Percentiles rank a stretch among this genome's conserved stretches.
phyloP scores from a whole-genome alignment of 2,797 vertebrate genomes.

The Rhinatrema bivittatum region DNA sequence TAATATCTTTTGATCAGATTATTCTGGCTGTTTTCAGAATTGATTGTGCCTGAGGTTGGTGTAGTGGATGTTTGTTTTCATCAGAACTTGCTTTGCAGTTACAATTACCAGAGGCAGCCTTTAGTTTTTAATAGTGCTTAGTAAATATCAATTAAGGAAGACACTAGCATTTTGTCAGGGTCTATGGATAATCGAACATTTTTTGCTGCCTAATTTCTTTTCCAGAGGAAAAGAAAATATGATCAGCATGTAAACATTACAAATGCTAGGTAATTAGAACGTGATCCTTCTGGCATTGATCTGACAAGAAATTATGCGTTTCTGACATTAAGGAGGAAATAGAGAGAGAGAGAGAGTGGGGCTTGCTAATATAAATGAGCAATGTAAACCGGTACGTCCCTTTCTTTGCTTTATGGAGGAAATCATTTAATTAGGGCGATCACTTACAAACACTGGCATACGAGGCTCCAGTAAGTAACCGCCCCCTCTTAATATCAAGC shows the following conservation, averaged over 20 bases:
- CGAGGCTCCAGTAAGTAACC: slow-evolving; percentile 32
- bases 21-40: no score
- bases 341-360: not conserved
- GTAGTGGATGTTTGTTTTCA: not conserved
- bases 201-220: slow-evolving; percentile 25
- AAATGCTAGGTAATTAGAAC: slow-evolving; percentile 38
- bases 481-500: no score
- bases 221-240: slow-evolving; percentile 12
- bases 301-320: slow-evolving; percentile 29
- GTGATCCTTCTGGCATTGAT: slow-evolving; percentile 32
- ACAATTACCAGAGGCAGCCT: not conserved
- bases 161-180: slow-evolving; percentile 17
- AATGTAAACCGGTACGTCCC: not conserved
- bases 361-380: slow-evolving; percentile 22
- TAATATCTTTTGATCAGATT: no score
- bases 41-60: no score
- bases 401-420: slow-evolving; percentile 19
- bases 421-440: no score
- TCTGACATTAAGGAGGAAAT: slow-evolving; percentile 8
- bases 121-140: slow-evolving; percentile 30
- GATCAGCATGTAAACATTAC: no score
- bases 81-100: not conserved
- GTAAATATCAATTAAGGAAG: slow-evolving; percentile 25
- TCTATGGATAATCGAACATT: slow-evolving; percentile 21
- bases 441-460: slow-evolving; percentile 49